phyloP scores from a whole-genome alignment of 2,113 vertebrate genomes.

The Dasyornis broadbenti region DNA sequence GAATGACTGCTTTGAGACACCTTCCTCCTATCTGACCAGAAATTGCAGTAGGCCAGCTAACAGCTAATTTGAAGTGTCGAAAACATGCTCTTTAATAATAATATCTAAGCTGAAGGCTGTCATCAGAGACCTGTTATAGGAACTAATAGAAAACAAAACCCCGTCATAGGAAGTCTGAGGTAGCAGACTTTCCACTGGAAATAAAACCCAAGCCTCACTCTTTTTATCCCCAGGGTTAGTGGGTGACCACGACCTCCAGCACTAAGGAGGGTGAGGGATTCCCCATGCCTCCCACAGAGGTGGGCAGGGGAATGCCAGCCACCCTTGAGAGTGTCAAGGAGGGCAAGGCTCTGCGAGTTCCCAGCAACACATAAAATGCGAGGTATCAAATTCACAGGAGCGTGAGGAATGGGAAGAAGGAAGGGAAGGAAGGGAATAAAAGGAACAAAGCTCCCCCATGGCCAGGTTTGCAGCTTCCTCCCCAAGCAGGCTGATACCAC shows the following conservation, averaged over 20 bases:
- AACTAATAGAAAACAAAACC: not conserved
- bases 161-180: not conserved
- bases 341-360: not conserved
- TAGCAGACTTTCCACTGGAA: not conserved
- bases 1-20: not conserved
- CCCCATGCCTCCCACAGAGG: rapidly evolving
- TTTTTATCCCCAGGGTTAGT: not conserved
- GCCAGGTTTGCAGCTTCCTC: rapidly evolving
- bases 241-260: not conserved
- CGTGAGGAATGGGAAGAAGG: not conserved
- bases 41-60: not conserved
- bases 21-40: not conserved
- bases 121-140: not conserved
- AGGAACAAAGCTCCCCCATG: not conserved
- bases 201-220: not conserved
- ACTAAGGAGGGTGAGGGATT: not conserved
- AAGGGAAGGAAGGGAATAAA: not conserved
- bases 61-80: not conserved
- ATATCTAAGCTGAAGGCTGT: not conserved
- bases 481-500: not conserved
- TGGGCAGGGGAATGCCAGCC: not conserved
- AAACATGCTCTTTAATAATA: not conserved
- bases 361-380: not conserved
- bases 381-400: not conserved
- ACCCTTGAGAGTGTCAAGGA: not conserved